phyloP scores from a whole-genome alignment of 2,797 vertebrate species.

The Danio jaintianensis region DNA sequence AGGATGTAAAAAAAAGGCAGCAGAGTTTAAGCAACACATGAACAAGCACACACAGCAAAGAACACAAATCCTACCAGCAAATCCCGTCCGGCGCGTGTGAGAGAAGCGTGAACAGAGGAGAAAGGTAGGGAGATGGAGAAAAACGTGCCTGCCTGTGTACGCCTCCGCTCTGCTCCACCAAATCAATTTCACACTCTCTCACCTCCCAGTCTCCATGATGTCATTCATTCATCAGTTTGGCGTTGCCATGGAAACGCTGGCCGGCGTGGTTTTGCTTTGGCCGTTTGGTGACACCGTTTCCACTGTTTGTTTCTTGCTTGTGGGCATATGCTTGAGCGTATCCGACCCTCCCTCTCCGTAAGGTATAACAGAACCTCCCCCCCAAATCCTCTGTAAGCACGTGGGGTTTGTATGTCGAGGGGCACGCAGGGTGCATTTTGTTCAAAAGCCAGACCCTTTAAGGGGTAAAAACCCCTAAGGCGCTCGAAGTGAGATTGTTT shows the following conservation, averaged over 20 bases:
- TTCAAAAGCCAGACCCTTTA: constrained; percentile 18
- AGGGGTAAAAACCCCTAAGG: constrained; percentile 14
- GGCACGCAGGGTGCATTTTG: constrained; percentile 48
- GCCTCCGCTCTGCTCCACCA: constrained; percentile 82
- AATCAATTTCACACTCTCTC: constrained; percentile 97
- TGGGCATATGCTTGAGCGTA: constrained; percentile 7
- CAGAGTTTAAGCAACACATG: constrained; percentile 17
- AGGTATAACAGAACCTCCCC: constrained; percentile 71
- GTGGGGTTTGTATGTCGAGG: neutral
- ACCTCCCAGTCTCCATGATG: constrained; percentile 87
- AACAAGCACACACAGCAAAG: constrained; percentile 43
- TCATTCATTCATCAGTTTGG: constrained; percentile 93
- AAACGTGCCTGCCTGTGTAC: constrained; percentile 78
- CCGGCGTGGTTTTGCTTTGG: constrained; percentile 74
- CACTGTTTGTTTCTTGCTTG: constrained; percentile 11
- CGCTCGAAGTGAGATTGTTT: constrained; percentile 2
- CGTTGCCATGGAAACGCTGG: constrained; percentile 89
- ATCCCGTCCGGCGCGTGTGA: constrained; percentile 57
- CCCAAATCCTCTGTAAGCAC: constrained; percentile 31
- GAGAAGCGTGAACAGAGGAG: constrained; percentile 53
- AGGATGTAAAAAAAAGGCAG: constrained; percentile 8
- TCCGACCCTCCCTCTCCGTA: constrained; percentile 65
- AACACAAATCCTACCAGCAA: constrained; percentile 70
- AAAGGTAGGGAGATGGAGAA: constrained; percentile 60
- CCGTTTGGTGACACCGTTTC: constrained; percentile 65